A percentile compares a stretch with the other conserved stretches of the same genome.
Evolutionary conservation across 1,140 invertebrate species (phyloP).

Genomic region (Delia radicum): DNA sequence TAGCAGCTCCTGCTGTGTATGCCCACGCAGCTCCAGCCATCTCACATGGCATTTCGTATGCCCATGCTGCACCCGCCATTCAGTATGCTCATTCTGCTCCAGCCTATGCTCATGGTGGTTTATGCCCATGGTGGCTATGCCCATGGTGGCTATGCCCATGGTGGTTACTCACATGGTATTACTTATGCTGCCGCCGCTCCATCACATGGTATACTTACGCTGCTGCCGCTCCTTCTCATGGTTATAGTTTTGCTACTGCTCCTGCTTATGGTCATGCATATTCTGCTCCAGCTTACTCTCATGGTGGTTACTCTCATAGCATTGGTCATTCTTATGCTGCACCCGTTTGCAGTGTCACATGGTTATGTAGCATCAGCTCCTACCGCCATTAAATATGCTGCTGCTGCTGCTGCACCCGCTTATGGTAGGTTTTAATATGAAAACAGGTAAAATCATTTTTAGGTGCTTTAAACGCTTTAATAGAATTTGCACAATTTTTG

Average conservation of each 20-base stretch:
- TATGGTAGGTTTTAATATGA: slow-evolving; percentile 42
- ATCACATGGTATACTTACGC: slow-evolving; percentile 28
- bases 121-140: too few relatives aligned
- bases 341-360: slow-evolving; percentile 35
- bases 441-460: background rate
- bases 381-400: slow-evolving; percentile 42
- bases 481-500: background rate
- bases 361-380: slow-evolving; percentile 43
- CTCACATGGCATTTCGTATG: slow-evolving; percentile 19
- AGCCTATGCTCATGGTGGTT: slow-evolving; percentile 25
- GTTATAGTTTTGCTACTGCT: slow-evolving; percentile 12
- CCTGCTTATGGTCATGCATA: slow-evolving; percentile 23
- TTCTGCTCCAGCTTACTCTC: slow-evolving; percentile 14
- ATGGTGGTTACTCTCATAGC: background rate
- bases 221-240: slow-evolving; percentile 21
- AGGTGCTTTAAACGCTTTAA: slow-evolving; percentile 6
- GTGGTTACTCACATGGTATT: slow-evolving; percentile 27
- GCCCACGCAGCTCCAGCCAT: slow-evolving; percentile 26
- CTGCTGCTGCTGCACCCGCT: slow-evolving; percentile 48
- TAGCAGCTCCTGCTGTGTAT: background rate
- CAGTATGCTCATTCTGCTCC: slow-evolving; percentile 7
- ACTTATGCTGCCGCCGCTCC: slow-evolving; percentile 21
- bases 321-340: slow-evolving; percentile 21
- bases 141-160: too few relatives aligned
- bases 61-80: slow-evolving; percentile 9